Evolutionary conservation across 2,797 vertebrate genomes (phyloP).

Genomic region (Ctenochaetus hawaiiensis): DNA sequence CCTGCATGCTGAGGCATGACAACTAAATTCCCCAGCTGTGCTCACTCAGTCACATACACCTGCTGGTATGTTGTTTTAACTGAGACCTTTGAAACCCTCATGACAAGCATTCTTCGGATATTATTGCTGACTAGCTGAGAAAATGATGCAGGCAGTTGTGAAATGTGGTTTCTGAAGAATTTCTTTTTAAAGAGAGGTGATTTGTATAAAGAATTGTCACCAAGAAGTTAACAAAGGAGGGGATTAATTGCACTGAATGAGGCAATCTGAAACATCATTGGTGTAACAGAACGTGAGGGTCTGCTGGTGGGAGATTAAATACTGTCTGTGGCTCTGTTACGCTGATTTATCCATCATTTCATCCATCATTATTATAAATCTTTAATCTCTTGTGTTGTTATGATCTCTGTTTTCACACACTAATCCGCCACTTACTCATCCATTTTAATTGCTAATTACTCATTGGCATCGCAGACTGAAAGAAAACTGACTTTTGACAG

Average conservation of each 20-base stretch:
- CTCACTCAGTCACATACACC: conserved; percentile 62
- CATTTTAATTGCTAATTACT: conserved; percentile 37
- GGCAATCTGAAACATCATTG: conserved; percentile 24
- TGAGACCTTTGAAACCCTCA: conserved; percentile 63
- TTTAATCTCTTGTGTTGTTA: background rate
- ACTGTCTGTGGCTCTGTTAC: conserved; percentile 2
- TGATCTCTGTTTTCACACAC: conserved; percentile 6
- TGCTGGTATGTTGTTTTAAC: conserved; percentile 67
- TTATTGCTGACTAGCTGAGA: conserved; percentile 40
- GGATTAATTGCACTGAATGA: background rate
- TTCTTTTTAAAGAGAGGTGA: conserved; percentile 13
- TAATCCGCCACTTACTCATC: conserved; percentile 11
- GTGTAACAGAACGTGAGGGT: conserved; percentile 7
- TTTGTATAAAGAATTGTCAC: background rate
- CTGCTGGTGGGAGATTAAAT: conserved; percentile 47
- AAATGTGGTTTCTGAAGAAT: conserved; percentile 23
- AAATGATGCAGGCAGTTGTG: conserved; percentile 24
- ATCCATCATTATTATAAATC: background rate
- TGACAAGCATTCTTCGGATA: conserved; percentile 65
- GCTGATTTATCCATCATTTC: background rate
- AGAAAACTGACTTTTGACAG: conserved; percentile 4
- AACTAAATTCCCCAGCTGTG: conserved; percentile 67
- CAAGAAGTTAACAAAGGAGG: background rate
- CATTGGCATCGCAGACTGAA: conserved; percentile 16
- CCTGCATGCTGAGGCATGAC: conserved; percentile 56